Percentiles rank a stretch among this genome's conserved stretches.
phyloP scores from a whole-genome alignment of 2,113 vertebrate species.

The Mola mola region DNA sequence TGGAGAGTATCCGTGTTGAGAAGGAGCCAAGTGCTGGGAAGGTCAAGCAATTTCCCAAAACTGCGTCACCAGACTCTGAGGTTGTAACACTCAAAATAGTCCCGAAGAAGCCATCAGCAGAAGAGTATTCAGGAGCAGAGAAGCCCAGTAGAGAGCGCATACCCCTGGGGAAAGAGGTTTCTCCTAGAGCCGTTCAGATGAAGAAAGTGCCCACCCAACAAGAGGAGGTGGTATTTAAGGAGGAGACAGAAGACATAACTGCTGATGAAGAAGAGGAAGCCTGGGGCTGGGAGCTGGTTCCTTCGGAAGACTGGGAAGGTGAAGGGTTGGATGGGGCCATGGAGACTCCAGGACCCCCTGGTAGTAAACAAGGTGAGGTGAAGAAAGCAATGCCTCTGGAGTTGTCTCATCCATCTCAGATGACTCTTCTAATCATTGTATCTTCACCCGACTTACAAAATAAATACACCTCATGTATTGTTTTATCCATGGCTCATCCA shows the following conservation, averaged over 20 bases:
- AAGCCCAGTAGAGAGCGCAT: slow-evolving; percentile 29
- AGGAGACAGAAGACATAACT: slow-evolving; percentile 48
- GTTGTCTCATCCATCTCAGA: slow-evolving; percentile 36
- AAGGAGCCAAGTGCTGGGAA: slow-evolving; percentile 48
- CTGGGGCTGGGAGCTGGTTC: slow-evolving; percentile 81
- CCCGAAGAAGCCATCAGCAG: slow-evolving; percentile 55
- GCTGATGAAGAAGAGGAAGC: slow-evolving; percentile 69
- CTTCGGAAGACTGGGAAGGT: slow-evolving; percentile 72
- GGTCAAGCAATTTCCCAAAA: slow-evolving; percentile 59
- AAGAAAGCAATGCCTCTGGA: slow-evolving; percentile 46
- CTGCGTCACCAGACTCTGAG: slow-evolving; percentile 56
- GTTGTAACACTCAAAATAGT: slow-evolving; percentile 83
- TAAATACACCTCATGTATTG: no score
- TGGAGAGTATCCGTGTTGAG: slow-evolving; percentile 51
- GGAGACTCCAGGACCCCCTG: slow-evolving; percentile 83
- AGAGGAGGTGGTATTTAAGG: slow-evolving; percentile 74
- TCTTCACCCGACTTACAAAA: no score
- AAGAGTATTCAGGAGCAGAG: slow-evolving; percentile 11
- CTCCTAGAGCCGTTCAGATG: slow-evolving; percentile 69
- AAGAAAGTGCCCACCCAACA: slow-evolving; percentile 74
- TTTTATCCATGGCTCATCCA: background rate
- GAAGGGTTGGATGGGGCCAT: slow-evolving; percentile 71
- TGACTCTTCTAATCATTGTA: slow-evolving; percentile 54
- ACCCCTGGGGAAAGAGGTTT: slow-evolving; percentile 67
- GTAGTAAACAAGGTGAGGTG: slow-evolving; percentile 86